A percentile compares a stretch with the other conserved stretches of the same genome.
phyloP scores from a whole-genome alignment of 2,888 invertebrate species.

The Hypomecis punctinalis region DNA sequence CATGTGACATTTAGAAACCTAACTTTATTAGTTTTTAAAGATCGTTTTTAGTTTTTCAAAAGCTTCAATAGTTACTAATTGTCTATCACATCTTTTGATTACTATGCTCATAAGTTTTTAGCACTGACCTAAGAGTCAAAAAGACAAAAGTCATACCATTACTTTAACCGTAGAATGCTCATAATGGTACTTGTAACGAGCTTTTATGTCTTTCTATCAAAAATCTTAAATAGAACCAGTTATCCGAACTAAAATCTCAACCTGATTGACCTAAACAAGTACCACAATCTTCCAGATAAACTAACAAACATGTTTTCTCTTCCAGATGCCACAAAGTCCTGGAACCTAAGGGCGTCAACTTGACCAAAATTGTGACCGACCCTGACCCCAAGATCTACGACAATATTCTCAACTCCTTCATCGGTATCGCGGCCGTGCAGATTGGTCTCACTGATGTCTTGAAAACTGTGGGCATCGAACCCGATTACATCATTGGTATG shows the following conservation, averaged over 20 bases:
- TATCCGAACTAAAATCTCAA: neutral
- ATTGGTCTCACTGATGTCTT: slow-evolving; percentile 82
- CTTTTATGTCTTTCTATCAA: no score
- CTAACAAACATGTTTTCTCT: neutral
- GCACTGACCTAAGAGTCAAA: no score
- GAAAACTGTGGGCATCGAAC: slow-evolving; percentile 76
- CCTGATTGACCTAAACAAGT: neutral
- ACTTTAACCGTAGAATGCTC: no score
- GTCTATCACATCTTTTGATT: no score
- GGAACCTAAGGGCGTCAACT: slow-evolving; percentile 86
- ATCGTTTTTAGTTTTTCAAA: no score
- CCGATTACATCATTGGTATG: slow-evolving; percentile 80
- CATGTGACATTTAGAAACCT: no score
- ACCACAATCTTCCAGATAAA: no score
- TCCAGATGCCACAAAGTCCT: slow-evolving; percentile 86
- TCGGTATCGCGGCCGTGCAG: slow-evolving; percentile 90
- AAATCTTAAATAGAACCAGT: neutral
- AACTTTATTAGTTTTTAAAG: no score
- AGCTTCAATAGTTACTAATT: no score
- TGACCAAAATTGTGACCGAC: slow-evolving; percentile 86
- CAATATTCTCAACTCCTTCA: slow-evolving; percentile 89
- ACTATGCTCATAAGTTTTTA: no score
- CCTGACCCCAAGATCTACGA: slow-evolving; percentile 87
- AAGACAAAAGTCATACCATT: no score
- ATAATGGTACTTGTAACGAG: no score